Percentiles rank a stretch among this genome's conserved stretches.
These are phyloP conservation scores for Lapara coniferarum DNA, from an alignment of 2,888 invertebrate genomes.

Conservation along the genomic window DNA sequence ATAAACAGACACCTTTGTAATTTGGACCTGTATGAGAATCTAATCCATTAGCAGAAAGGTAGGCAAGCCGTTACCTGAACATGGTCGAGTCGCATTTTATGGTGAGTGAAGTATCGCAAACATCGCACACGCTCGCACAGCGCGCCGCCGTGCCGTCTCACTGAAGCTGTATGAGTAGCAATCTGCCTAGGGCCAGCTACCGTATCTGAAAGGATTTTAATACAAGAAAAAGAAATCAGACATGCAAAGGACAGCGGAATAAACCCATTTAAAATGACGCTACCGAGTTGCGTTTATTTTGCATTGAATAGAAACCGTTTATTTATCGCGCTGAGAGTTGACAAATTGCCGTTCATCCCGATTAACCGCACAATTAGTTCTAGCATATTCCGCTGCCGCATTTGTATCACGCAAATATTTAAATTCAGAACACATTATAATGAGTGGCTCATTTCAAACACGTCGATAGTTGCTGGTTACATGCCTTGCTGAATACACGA, in stretches of 20 bases:
- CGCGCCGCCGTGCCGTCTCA: not conserved
- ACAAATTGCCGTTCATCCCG: slow-evolving; percentile 64
- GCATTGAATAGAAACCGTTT: slow-evolving; percentile 15
- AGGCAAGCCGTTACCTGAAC: slow-evolving; percentile 21
- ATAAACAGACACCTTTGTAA: slow-evolving; percentile 20
- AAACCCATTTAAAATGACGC: not conserved
- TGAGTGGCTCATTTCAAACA: slow-evolving; percentile 27
- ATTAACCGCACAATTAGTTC: slow-evolving; percentile 71
- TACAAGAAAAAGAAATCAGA: slow-evolving; percentile 4
- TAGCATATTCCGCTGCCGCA: slow-evolving; percentile 56
- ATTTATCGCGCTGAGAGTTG: slow-evolving; percentile 43
- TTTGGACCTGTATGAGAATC: slow-evolving; percentile 16
- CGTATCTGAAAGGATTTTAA: slow-evolving; percentile 2
- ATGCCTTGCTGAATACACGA: slow-evolving; percentile 26
- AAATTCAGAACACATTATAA: slow-evolving; percentile 36
- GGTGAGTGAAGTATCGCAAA: slow-evolving; percentile 20
- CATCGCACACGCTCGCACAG: slow-evolving; percentile 7
- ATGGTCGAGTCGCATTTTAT: slow-evolving; percentile 24
- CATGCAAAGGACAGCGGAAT: slow-evolving; percentile 6
- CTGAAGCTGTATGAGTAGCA: not conserved
- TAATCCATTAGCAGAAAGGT: slow-evolving; percentile 23
- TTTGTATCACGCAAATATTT: slow-evolving; percentile 55
- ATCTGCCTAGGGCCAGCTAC: not conserved
- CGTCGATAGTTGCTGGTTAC: slow-evolving; percentile 27
- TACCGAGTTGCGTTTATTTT: not conserved